These are phyloP conservation scores for Oryzias celebensis DNA, from an alignment of 2,113 vertebrate species.

Conservation along the genomic window DNA sequence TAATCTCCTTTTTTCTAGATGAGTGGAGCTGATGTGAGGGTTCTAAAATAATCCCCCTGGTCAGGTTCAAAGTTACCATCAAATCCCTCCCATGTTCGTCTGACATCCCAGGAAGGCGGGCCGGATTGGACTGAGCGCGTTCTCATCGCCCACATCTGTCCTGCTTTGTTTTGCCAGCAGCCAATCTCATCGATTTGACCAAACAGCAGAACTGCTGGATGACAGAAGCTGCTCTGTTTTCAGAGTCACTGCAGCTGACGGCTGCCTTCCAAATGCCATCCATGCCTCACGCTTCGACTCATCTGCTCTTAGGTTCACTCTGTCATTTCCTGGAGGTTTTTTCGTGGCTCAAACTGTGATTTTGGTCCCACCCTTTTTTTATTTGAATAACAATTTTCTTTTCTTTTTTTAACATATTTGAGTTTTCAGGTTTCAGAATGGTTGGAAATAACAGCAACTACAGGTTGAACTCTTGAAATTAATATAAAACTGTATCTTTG, in stretches of 20 bases:
- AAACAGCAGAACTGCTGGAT: conserved; percentile 5
- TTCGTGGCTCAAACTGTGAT: too few species aligned
- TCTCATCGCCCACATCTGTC: conserved; percentile 46
- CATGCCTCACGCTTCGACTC: too few species aligned
- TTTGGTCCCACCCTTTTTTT: too few species aligned
- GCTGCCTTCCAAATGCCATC: not conserved
- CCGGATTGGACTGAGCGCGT: conserved; percentile 16
- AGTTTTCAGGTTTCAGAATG: too few species aligned
- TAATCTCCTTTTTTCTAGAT: too few species aligned
- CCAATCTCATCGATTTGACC: conserved; percentile 39
- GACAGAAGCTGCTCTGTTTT: conserved; percentile 17
- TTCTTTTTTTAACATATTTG: too few species aligned
- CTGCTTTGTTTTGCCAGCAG: conserved; percentile 41
- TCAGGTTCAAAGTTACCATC: conserved; percentile 23
- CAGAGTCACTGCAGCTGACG: not conserved
- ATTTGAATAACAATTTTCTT: too few species aligned
- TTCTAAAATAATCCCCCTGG: conserved; percentile 45
- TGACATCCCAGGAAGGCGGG: conserved; percentile 13
- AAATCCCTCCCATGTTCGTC: conserved; percentile 52
- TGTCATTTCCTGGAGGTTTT: too few species aligned
- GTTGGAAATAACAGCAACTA: too few species aligned
- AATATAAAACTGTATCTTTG: too few species aligned
- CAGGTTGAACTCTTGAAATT: too few species aligned
- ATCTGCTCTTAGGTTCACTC: too few species aligned
- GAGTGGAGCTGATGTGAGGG: not conserved